These are phyloP conservation scores for Thoracochromis brauschi DNA, from an alignment of 2,113 vertebrate genomes.

Conservation along the genomic window DNA sequence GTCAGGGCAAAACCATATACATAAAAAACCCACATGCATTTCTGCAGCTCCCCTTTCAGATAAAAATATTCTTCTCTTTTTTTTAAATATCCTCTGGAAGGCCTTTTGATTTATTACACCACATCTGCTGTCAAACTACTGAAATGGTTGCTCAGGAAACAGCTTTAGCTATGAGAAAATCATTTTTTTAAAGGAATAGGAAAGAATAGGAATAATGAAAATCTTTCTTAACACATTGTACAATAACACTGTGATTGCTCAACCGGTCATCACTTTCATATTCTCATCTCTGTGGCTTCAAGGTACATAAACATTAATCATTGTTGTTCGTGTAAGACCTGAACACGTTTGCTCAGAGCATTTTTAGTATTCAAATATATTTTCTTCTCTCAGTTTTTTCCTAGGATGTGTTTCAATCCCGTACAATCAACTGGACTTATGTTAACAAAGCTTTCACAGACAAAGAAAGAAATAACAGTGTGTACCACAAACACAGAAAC, in stretches of 20 bases:
- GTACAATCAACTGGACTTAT: neutral
- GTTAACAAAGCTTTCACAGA: neutral
- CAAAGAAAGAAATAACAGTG: neutral
- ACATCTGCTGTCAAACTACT: neutral
- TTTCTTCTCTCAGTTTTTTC: neutral
- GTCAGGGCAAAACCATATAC: neutral
- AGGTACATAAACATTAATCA: neutral
- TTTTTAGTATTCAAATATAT: accelerated
- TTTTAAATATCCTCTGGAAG: neutral
- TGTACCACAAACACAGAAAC: accelerated
- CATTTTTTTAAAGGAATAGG: accelerated
- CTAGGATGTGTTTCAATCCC: slow-evolving; percentile 22
- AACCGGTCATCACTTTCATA: neutral
- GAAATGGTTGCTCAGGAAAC: neutral
- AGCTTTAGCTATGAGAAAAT: neutral
- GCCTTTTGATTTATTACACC: neutral
- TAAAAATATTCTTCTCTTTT: neutral
- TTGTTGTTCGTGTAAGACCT: accelerated
- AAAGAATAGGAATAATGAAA: neutral
- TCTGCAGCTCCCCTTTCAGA: neutral
- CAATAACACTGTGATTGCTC: neutral
- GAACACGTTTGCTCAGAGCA: accelerated
- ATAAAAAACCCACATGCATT: neutral
- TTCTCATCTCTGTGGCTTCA: neutral
- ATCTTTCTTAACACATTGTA: neutral